A percentile compares a stretch with the other conserved stretches of the same genome.
phyloP scores from a whole-genome alignment of 2,113 vertebrate genomes.

The Rhinolophus ferrumequinum region DNA sequence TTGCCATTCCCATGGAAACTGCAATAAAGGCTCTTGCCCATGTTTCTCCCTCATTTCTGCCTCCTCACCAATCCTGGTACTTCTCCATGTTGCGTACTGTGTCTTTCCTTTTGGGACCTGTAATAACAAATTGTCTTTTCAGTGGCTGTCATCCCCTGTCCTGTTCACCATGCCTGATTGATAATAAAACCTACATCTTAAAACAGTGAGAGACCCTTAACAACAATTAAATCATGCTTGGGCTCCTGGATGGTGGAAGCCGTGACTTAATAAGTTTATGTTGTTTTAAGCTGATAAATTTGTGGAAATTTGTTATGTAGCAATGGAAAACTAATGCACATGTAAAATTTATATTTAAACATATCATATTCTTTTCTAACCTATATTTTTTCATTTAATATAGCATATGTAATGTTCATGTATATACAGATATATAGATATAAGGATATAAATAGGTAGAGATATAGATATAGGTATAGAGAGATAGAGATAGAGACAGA shows the following conservation, averaged over 20 bases:
- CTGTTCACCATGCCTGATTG: not conserved
- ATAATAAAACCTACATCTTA: conserved; percentile 35
- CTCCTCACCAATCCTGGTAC: not conserved
- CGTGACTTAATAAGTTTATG: conserved; percentile 4
- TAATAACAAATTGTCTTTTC: conserved; percentile 22
- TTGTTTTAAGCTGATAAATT: conserved; percentile 5
- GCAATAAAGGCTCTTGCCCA: not conserved
- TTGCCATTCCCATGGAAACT: conserved; percentile 7
- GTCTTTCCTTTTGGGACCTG: not conserved
- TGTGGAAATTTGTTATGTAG: not conserved
- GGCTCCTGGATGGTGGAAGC: not conserved
- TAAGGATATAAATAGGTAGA: not conserved
- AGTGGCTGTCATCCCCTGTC: not conserved
- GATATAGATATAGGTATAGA: not conserved
- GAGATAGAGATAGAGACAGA: not conserved
- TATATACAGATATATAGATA: not conserved
- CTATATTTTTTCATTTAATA: not conserved
- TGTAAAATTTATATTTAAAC: conserved; percentile 48
- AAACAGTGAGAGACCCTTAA: not conserved
- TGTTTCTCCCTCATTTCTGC: not conserved
- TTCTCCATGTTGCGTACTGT: not conserved
- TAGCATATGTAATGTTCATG: not conserved
- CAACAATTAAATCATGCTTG: not conserved
- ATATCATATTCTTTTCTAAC: not conserved
- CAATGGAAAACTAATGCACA: not conserved